Conservation (phyloP, 2,888 invertebrate species). For the Caenorhabditis becei region DNA sequence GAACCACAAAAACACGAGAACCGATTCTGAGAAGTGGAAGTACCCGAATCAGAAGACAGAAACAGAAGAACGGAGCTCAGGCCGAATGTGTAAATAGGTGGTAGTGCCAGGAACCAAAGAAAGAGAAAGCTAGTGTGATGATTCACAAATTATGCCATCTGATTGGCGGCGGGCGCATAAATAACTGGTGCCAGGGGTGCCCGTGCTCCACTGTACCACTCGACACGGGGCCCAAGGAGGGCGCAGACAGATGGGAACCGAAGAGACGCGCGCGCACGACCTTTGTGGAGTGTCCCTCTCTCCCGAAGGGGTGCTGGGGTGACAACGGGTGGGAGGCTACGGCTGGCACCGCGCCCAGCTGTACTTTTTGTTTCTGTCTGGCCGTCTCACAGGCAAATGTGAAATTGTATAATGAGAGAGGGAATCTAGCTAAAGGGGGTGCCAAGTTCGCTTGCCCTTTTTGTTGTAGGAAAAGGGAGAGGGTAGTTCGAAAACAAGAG, state of each 20-base stretch:
- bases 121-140: not conserved
- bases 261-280: constrained; percentile 13
- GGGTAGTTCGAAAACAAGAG: not conserved
- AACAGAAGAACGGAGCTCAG: not conserved
- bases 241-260: constrained; percentile 26
- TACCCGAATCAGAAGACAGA: not conserved
- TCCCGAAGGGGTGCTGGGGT: constrained; percentile 3
- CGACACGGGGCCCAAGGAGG: not conserved
- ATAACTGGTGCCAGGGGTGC: constrained; percentile 4
- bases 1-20: not conserved
- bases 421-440: not conserved
- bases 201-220: constrained; percentile 34
- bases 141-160: constrained; percentile 6
- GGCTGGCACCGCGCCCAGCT: constrained; percentile 39
- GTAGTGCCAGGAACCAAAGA: not conserved
- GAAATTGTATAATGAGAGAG: constrained; percentile 2
- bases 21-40: no score
- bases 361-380: constrained; percentile 12
- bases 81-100: not conserved
- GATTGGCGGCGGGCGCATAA: constrained; percentile 4
- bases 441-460: not conserved
- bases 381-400: not conserved
- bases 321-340: constrained; percentile 28
- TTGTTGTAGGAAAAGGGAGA: not conserved
- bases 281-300: constrained; percentile 3